Evolutionary conservation across 2,888 invertebrate species (phyloP), one percentile per base, ranked within the genome.

Genomic region (Lasius fuliginosus): DNA sequence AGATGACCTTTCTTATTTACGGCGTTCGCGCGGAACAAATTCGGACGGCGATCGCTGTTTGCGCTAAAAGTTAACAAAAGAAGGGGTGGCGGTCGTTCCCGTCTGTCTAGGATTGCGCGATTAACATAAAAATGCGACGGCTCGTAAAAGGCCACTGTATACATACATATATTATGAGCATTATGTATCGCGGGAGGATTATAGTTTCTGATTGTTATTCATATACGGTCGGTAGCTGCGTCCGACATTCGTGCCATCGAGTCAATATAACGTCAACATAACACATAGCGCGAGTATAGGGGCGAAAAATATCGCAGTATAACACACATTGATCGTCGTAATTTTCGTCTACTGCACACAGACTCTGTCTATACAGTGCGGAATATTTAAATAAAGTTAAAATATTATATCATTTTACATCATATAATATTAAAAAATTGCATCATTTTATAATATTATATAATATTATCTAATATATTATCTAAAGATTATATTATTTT

Each of bases 101-200:
- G 69, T n/a, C 82, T 82, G 67, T 65, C 67, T 83, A 65, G 86
- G 86, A 90, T 89, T 87, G 89, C 90, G 89, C 90, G 90, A 92
- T 94, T 94, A 94, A 93, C 94, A 94, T 93, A 93, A 94, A 94
- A 94, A 94, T 93, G 90, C 88, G 82, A 81, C 87, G 64, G 88
- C 88, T 92, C 92, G 91, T 92, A 94, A 93, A 81, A 94, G 88
- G 85, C 84, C 77, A 77, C 77, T 85, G 86, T 91, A 89, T 87
- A 88, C 89, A 77, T 74, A 75, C 85, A 77, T 88, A 90, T 86
- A 89, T 90, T 90, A 86, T 85, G 65, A 76, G 79, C 83, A 83
- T 88, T 85, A 88, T 86, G 84, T 75, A 86, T 85, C 85, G 85
- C 88, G 89, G 86, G 90, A 87, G 91, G 88, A 91, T 93, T 92